Base-by-base conservation (phyloP, 2,113 vertebrate species). In the Hyla sarda region DNA sequence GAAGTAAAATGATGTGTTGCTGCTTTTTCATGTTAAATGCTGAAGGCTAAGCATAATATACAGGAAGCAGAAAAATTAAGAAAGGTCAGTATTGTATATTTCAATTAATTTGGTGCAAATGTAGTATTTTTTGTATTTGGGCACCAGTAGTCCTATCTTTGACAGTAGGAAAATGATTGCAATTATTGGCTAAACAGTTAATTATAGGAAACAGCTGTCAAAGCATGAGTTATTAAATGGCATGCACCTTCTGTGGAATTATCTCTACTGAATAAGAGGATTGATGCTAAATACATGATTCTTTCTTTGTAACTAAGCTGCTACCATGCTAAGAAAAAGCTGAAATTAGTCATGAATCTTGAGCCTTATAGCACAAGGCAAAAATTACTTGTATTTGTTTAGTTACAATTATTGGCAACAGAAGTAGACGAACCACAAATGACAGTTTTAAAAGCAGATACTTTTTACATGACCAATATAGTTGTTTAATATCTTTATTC, bases 261-360 rank as follows among this genome's bases (percentile, higher is more conserved):
- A 50, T 50, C 48, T 77, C 47, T 52, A 54, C 54, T 77, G 75
- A 77, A 54, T 77, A 77, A 28, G 75, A 50, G 75, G 47, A 77
- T 77, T 77, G 48, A 54, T 77, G 75, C 75, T 77, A 77, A 77
- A 77, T 52, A 77, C 75, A 77, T 17, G 48, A 77, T 77, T 77
- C 50, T 23, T 30, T 54, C 30, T 54, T 32, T 77, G 25, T 11
- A 54, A n/a, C 50, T 77, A 77, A 77, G 50, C 25, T 25, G n/a
- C 25, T 7, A 50, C 41, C 25, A 77, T 54, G 75, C 1, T 34
- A 32, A 47, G 32, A 54, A n/a, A 50, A 77, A 54, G 48, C 75
- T 50, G 41, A 45, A 74, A 47, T 74, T 37, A 74, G 23, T 74
- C 41, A 48, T 73, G 17, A 45, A 45, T 74, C n/a, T 41, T 21